Conservation (phyloP, 1,140 invertebrate species). For the Euura saliciscinereae region DNA sequence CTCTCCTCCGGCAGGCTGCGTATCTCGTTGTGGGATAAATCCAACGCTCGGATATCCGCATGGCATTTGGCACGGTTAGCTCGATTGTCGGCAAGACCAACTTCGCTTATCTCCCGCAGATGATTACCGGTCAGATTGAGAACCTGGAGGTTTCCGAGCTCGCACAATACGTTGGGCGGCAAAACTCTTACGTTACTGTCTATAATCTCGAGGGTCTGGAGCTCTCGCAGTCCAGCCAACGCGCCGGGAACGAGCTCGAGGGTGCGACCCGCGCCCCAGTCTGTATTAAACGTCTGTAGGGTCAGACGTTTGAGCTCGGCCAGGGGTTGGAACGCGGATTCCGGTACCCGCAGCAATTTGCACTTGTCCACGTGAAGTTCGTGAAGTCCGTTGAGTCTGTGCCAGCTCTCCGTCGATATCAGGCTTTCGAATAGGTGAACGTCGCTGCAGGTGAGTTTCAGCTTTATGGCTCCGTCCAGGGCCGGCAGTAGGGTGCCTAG, state of each 20-base stretch:
- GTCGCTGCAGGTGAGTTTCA: conserved; percentile 79
- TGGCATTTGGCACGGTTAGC: conserved; percentile 55
- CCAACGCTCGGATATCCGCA: conserved; percentile 72
- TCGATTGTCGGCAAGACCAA: conserved; percentile 67
- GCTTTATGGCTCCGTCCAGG: conserved; percentile 70
- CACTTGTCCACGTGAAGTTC: conserved; percentile 78
- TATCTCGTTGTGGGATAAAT: conserved; percentile 81
- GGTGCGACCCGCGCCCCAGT: conserved; percentile 75
- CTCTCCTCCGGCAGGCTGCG: conserved; percentile 72
- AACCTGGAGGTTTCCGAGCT: conserved; percentile 76
- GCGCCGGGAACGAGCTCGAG: conserved; percentile 73
- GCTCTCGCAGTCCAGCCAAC: conserved; percentile 74
- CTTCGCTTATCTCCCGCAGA: conserved; percentile 73
- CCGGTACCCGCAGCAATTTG: conserved; percentile 78
- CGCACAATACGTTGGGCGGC: conserved; percentile 77
- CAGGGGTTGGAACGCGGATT: conserved; percentile 79
- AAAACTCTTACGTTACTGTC: conserved; percentile 82
- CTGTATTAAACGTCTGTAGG: conserved; percentile 76
- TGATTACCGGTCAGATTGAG: conserved; percentile 85
- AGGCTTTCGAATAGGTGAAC: conserved; percentile 80
- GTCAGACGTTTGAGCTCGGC: conserved; percentile 74
- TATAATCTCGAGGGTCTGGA: conserved; percentile 79
- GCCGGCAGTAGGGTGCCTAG: conserved; percentile 70
- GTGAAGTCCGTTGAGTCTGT: conserved; percentile 73
- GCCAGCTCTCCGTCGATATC: conserved; percentile 73